These are phyloP conservation scores for Digitonthophagus gazella DNA, from an alignment of 2,888 invertebrate genomes.

Conservation along the genomic window DNA sequence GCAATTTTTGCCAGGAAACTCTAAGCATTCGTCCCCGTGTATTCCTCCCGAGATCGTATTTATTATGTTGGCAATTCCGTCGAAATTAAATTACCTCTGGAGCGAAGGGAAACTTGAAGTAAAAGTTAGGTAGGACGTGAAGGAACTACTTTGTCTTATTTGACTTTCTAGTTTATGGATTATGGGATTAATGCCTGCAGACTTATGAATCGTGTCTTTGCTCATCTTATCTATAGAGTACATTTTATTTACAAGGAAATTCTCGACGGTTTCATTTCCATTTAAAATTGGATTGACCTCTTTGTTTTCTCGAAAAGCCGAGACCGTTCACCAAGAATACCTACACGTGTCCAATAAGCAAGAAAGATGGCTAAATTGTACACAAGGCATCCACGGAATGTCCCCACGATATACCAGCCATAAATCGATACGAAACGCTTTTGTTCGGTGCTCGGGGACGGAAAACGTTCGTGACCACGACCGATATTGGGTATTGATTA, in stretches of 20 bases:
- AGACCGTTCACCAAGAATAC: neutral
- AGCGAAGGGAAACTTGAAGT: neutral
- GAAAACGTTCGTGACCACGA: neutral
- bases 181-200: neutral
- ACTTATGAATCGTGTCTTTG: neutral
- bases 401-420: constrained; percentile 4
- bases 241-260: too few species aligned
- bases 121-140: neutral
- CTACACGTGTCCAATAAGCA: constrained; percentile 12
- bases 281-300: neutral
- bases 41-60: constrained; percentile 16
- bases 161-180: neutral
- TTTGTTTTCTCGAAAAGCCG: neutral
- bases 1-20: constrained; percentile 9
- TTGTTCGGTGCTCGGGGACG: neutral
- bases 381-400: constrained; percentile 7
- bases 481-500: neutral
- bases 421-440: neutral
- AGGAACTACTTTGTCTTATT: neutral
- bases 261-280: neutral
- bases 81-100: constrained; percentile 6
- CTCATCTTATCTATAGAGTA: too few species aligned
- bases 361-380: constrained; percentile 14
- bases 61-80: constrained; percentile 10
- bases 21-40: neutral